These are phyloP conservation scores for Metallyticus violacea DNA, from an alignment of 2,888 invertebrate genomes.

Conservation along the genomic window DNA sequence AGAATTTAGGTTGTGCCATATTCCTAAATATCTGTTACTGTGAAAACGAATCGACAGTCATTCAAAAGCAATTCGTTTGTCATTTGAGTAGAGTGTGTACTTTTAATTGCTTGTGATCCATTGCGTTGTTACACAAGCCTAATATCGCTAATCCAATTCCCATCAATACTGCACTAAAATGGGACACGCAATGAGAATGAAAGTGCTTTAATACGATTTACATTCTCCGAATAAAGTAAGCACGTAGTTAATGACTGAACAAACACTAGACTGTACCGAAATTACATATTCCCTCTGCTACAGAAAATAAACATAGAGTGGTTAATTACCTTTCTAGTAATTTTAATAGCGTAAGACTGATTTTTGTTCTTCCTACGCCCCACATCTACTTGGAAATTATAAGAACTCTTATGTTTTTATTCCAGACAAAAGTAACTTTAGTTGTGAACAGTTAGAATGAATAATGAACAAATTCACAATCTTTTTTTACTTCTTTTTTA, in stretches of 20 bases:
- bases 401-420: too few relatives aligned
- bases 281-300: not conserved
- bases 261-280: not conserved
- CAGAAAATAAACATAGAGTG: not conserved
- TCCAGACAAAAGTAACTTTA: too few relatives aligned
- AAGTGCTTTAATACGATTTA: not conserved
- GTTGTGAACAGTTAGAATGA: too few relatives aligned
- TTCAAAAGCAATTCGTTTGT: not conserved
- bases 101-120: not conserved
- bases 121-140: not conserved
- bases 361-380: too few relatives aligned
- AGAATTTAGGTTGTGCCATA: too few relatives aligned
- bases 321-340: not conserved
- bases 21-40: not conserved
- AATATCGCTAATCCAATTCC: not conserved
- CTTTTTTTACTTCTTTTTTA: too few relatives aligned
- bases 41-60: not conserved
- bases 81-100: not conserved
- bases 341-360: not conserved
- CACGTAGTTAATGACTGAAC: not conserved
- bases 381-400: too few relatives aligned
- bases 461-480: too few relatives aligned
- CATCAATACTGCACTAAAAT: not conserved
- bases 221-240: not conserved
- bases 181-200: not conserved